These are phyloP conservation scores for Anthoscopus minutus DNA, from an alignment of 2,113 vertebrate genomes.

Conservation along the genomic window DNA sequence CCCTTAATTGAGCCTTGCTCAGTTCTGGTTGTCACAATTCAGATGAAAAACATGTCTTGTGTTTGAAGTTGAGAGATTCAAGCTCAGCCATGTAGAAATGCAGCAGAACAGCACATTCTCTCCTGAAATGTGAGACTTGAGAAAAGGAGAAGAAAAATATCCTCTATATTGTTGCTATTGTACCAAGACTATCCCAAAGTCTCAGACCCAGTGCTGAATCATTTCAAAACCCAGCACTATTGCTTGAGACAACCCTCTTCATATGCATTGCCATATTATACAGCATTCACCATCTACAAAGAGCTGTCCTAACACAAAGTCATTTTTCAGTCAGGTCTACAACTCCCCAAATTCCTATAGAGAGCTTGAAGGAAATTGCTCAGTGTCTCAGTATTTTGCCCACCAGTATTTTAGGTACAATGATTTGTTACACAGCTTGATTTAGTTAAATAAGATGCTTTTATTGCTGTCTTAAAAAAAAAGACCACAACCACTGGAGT, in stretches of 20 bases:
- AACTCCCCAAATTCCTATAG: background rate
- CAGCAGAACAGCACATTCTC: background rate
- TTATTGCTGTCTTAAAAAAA: background rate
- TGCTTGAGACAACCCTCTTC: background rate
- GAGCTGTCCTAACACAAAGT: background rate
- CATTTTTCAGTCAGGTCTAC: background rate
- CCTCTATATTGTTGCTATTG: background rate
- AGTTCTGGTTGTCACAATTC: background rate
- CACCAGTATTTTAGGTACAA: background rate
- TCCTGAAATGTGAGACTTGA: background rate
- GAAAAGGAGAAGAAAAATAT: background rate
- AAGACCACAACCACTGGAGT: background rate
- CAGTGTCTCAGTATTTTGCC: background rate
- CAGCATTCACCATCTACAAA: background rate
- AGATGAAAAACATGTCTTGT: background rate
- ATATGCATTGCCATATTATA: fast-evolving
- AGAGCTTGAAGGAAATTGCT: background rate
- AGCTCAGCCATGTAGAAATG: background rate
- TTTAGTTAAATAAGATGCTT: background rate
- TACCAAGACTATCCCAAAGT: background rate
- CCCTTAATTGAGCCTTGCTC: background rate
- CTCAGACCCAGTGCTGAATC: background rate
- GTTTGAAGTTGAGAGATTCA: background rate
- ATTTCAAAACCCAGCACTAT: background rate
- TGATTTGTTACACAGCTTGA: background rate